Base-by-base conservation (phyloP, 2,888 invertebrate species). In the Carterocephalus palaemon region DNA sequence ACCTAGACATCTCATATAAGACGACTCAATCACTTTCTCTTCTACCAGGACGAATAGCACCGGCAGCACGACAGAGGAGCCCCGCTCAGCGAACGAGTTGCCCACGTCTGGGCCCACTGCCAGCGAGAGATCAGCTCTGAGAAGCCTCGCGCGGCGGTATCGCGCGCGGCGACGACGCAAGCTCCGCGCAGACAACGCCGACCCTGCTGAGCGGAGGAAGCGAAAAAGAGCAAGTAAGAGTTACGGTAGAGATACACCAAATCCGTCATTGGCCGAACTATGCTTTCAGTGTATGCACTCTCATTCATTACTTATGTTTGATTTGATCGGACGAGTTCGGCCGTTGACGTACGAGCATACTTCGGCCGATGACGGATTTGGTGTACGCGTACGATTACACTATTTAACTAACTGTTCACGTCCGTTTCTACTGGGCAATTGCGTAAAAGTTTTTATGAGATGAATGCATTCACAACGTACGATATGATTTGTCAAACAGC, bases 141-240 rank as follows among this genome's bases (percentile, higher is more conserved):
- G 92, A 65, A 92, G 91, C 69, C 90, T 93, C 56, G 92, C 91
- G 34, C 89, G 91, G 53, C 90, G 91, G 47, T 93, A 93, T 72
- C 75, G 89, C 29, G 88, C 85, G 45, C 64, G 82, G 48, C 67
- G 80, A 43, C 76, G 86, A 47, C 81, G 86, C 59, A 83, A 85
- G 69, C 67, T 79, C 49, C 76, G 82, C 19, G 80, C 70, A 5
- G 76, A 82, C 48, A 84, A 77, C 62, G 69, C 73, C 23, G 73
- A 81, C 58, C 83, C 80, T 19, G 87, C 82, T 46, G 81, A 83
- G 60, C 59, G 86, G 61, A 82, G 86, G 64, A 85, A 84, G 78
- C 81, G 86, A 67, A 86, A 86, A 85, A 75, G 82, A 81, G 69
- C 81, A 41, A 82, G 86, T 86, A 46, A 71, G 82, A 57, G 2